These are phyloP conservation scores for Rhabdomys pumilio DNA, from an alignment of 2,797 vertebrate species.

Conservation along the genomic window DNA sequence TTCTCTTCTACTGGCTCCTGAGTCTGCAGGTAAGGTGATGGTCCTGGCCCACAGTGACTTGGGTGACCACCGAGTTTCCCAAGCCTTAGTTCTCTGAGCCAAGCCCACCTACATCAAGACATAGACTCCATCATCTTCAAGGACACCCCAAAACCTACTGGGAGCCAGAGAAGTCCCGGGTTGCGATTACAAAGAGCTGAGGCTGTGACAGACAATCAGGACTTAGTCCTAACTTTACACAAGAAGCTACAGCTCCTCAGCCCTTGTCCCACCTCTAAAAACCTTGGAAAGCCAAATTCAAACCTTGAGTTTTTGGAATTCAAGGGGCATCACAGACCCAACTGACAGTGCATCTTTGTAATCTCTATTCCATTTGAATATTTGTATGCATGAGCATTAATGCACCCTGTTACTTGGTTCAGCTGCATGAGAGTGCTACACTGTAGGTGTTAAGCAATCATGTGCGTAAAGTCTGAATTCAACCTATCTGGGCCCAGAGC, in stretches of 20 bases:
- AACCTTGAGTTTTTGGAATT: not conserved
- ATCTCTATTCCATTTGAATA: not conserved
- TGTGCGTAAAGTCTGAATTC: not conserved
- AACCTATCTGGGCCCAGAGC: not conserved
- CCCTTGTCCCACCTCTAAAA: not conserved
- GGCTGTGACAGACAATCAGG: not conserved
- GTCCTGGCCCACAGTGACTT: not conserved
- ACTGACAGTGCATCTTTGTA: not conserved
- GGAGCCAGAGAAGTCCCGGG: not conserved
- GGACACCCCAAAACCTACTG: not conserved
- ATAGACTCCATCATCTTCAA: not conserved
- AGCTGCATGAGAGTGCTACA: too few species aligned
- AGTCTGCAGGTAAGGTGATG: not conserved
- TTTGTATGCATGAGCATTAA: slow-evolving; percentile 9
- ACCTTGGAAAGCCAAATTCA: not conserved
- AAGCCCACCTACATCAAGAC: not conserved
- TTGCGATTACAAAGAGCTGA: not conserved
- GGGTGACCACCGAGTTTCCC: not conserved
- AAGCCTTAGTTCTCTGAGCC: not conserved
- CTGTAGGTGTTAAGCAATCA: not conserved
- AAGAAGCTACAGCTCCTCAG: not conserved
- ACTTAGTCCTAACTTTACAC: not conserved
- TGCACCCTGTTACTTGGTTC: not conserved
- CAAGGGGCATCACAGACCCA: not conserved
- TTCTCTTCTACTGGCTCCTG: too few species aligned